phyloP scores from a whole-genome alignment of 2,888 invertebrate species.

The Parnassius mnemosyne region DNA sequence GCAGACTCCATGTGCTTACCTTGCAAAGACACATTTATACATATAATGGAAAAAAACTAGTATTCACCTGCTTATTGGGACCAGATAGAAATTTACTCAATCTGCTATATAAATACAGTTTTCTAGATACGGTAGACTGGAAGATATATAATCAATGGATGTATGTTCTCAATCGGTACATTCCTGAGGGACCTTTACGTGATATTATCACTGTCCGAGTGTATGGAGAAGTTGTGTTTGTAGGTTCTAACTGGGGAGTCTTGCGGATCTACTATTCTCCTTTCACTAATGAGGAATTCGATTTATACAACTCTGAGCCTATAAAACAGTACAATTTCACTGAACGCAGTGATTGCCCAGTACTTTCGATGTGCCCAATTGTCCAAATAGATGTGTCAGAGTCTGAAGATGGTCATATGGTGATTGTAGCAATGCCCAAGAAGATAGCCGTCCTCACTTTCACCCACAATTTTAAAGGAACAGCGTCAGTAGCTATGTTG shows the following conservation, averaged over 20 bases:
- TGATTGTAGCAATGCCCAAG: constrained; percentile 64
- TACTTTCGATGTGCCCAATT: constrained; percentile 54
- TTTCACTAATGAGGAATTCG: constrained; percentile 46
- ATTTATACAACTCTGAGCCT: constrained; percentile 51
- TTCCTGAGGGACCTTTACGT: constrained; percentile 51
- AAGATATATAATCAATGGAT: constrained; percentile 57
- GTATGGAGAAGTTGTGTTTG: constrained; percentile 60
- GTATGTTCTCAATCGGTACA: constrained; percentile 41
- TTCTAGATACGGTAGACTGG: constrained; percentile 62
- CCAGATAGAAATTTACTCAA: constrained; percentile 43
- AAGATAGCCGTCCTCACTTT: constrained; percentile 60
- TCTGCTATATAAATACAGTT: constrained; percentile 44
- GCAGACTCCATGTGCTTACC: constrained; percentile 46
- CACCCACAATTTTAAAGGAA: constrained; percentile 44
- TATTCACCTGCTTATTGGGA: constrained; percentile 38
- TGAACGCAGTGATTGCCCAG: constrained; percentile 52
- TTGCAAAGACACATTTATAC: constrained; percentile 49
- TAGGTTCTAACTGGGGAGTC: constrained; percentile 60
- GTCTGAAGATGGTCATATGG: constrained; percentile 51
- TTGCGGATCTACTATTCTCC: constrained; percentile 59
- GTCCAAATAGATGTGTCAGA: constrained; percentile 59
- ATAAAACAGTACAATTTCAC: constrained; percentile 60
- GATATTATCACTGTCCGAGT: constrained; percentile 50
- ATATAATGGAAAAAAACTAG: constrained; percentile 33
- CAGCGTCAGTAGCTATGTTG: constrained; percentile 41